Evolutionary conservation across 1,140 invertebrate species (phyloP).

Genomic region (Lethrus apterus): DNA sequence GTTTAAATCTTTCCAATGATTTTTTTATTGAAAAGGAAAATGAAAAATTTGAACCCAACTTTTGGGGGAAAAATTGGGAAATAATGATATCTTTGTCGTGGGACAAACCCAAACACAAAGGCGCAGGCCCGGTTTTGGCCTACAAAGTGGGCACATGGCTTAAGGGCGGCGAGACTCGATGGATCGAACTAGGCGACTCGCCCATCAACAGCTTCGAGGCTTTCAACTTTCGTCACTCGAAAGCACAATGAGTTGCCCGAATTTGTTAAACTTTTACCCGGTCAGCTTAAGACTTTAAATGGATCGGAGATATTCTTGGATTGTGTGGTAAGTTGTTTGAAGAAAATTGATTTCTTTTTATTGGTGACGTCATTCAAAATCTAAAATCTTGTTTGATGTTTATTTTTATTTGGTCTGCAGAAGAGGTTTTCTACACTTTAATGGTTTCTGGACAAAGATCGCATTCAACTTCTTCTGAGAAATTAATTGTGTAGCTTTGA

Average conservation of each 20-base stretch:
- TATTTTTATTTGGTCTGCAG: too few species aligned
- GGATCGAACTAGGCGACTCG: slow-evolving; percentile 72
- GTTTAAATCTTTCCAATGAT: too few species aligned
- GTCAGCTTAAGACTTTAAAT: slow-evolving; percentile 70
- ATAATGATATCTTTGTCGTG: slow-evolving; percentile 74
- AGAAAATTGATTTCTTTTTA: too few species aligned
- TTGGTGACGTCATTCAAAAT: too few species aligned
- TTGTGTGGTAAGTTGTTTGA: slow-evolving; percentile 62
- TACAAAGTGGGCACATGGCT: slow-evolving; percentile 90
- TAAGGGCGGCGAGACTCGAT: slow-evolving; percentile 74
- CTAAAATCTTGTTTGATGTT: too few species aligned
- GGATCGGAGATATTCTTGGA: slow-evolving; percentile 56
- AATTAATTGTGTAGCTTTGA: too few species aligned
- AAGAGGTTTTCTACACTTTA: too few species aligned
- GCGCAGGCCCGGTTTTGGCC: slow-evolving; percentile 72
- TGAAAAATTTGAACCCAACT: too few species aligned
- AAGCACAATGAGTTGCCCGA: slow-evolving; percentile 61
- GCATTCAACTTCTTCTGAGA: too few species aligned
- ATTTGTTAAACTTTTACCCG: slow-evolving; percentile 66
- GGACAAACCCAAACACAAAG: slow-evolving; percentile 64
- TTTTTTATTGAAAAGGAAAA: too few species aligned
- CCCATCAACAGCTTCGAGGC: slow-evolving; percentile 71
- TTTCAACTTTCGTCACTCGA: slow-evolving; percentile 69
- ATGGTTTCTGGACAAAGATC: too few species aligned
- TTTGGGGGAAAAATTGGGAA: slow-evolving; percentile 73